phyloP scores from a whole-genome alignment of 2,113 vertebrate genomes.

The Albula glossodonta region DNA sequence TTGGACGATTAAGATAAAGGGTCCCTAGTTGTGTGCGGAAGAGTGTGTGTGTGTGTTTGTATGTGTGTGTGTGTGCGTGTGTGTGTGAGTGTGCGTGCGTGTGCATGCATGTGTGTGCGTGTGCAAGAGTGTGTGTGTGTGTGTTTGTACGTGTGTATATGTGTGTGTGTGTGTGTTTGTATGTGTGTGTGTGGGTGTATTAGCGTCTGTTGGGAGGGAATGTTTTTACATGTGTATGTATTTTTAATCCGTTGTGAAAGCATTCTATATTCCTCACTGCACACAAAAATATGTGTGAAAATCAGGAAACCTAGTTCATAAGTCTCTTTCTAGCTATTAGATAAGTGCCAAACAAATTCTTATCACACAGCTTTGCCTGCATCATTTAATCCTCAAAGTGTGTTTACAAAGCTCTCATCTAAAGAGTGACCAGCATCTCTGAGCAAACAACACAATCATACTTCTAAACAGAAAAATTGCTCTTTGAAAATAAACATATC shows the following conservation, averaged over 20 bases:
- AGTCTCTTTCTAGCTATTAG: background rate
- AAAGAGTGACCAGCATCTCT: background rate
- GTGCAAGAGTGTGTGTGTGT: background rate
- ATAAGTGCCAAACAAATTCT: background rate
- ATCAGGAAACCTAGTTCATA: background rate
- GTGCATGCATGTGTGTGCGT: background rate
- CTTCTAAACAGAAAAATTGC: background rate
- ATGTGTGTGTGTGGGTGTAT: no score
- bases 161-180: no score
- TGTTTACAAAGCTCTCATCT: background rate
- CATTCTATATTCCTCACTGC: no score
- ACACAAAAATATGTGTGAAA: background rate
- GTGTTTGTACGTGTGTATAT: no score
- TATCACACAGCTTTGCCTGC: background rate
- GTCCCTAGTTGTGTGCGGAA: background rate
- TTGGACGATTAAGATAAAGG: slow-evolving; percentile 45
- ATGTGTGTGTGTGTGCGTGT: background rate
- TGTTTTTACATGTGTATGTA: no score
- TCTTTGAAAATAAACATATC: background rate
- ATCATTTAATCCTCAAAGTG: background rate
- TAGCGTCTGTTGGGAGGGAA: no score
- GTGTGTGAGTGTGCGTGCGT: background rate
- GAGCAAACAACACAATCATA: background rate
- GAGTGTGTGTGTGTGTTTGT: background rate
- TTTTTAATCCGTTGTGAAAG: no score